Percentiles rank a stretch among this genome's conserved stretches.
Evolutionary conservation across 2,113 vertebrate genomes (phyloP).

Genomic region (Crotalus helleri): DNA sequence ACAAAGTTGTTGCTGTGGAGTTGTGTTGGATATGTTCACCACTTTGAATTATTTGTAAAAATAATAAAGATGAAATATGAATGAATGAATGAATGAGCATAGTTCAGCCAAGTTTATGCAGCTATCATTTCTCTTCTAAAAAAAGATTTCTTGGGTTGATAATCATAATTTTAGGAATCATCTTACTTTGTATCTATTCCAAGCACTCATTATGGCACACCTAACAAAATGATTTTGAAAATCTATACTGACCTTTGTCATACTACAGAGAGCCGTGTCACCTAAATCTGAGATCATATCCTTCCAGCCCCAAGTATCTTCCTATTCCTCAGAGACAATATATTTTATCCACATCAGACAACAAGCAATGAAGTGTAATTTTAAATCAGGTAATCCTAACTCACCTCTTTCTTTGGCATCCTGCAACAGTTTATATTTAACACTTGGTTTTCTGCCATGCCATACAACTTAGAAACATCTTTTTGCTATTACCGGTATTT

Average conservation of each 20-base stretch:
- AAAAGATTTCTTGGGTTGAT: neutral
- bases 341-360: neutral
- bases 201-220: neutral
- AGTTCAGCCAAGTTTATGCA: neutral
- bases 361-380: neutral
- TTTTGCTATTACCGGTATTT: neutral
- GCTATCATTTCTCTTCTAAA: neutral
- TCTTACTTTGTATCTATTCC: neutral
- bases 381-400: neutral
- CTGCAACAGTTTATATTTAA: neutral
- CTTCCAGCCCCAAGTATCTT: neutral
- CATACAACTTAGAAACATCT: neutral
- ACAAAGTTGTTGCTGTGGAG: neutral
- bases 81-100: neutral
- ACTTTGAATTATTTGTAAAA: neutral
- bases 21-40: neutral
- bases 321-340: neutral
- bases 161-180: neutral
- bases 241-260: neutral
- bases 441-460: neutral
- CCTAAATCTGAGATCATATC: neutral
- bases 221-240: neutral
- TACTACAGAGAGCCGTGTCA: neutral
- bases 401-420: neutral
- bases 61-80: neutral